Evolutionary conservation across 2,888 invertebrate genomes (phyloP), one percentile per base, ranked within the genome.

Genomic region (Machimus atricapillus): DNA sequence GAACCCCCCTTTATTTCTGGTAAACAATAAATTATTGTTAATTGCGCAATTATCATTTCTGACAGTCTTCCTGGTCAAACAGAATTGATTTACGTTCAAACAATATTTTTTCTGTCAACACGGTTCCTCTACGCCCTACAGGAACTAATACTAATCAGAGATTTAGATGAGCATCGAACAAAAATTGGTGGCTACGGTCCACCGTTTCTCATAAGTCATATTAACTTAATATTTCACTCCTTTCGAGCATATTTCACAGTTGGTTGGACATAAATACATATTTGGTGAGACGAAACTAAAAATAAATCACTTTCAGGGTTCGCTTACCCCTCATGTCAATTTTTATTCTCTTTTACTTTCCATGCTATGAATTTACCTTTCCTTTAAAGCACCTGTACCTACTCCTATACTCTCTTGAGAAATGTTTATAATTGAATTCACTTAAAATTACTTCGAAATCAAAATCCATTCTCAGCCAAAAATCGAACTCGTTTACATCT

Each of bases 1-100:
- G 46, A 43, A 85, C 19, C 43, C 40, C 37, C 31, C 31, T 16
- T 40, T 73, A 43, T 74, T 85, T 85, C 85, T 46, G 16, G 34
- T 43, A 16, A 74, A 73, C 85, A 74, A 85, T 85, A 74, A 85
- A 85, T 85, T 85, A 85, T 74, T 34, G 74, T 74, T 85, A 85
- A 85, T 85, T 85, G 85, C 85, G 85, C 74, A 85, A 85, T 85
- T 85, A 85, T 85, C 85, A 85, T 73, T 85, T 85, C 85, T 74
- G 85, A 85, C 85, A 85, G 27, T 16, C 46, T 23, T 74, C 14
- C 34, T 46, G 23, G 73, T 43, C 74, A 27, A 23, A 74, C 73
- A 23, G 23, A 85, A 85, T 85, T 85, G 74, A 85, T 85, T 85
- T 43, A 85, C 43, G 74, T 74, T 66, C 74, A 16, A 46, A 31